Evolutionary conservation across 2,797 vertebrate genomes (phyloP).

Genomic region (Periparus ater): DNA sequence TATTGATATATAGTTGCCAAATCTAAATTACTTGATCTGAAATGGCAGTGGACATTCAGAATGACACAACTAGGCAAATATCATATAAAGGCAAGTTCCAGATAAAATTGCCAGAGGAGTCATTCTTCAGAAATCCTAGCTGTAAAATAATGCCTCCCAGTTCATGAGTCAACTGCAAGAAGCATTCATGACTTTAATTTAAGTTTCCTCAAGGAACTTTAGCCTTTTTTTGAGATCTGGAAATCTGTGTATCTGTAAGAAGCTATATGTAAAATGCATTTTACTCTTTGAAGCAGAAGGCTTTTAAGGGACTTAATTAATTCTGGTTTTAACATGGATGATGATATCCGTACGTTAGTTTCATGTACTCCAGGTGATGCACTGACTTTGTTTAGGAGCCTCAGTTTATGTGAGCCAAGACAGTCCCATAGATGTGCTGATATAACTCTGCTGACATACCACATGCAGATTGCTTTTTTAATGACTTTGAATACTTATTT

Average conservation of each 20-base stretch:
- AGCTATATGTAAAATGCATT: not conserved
- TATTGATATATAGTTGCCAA: not conserved
- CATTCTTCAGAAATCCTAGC: not conserved
- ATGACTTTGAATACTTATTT: constrained; percentile 40
- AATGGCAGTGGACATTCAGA: not conserved
- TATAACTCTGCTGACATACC: constrained; percentile 18
- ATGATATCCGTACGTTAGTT: constrained; percentile 40
- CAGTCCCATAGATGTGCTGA: not conserved
- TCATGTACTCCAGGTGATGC: constrained; percentile 10
- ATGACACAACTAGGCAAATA: not conserved
- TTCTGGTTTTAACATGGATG: constrained; percentile 55
- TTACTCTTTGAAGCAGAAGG: constrained; percentile 37
- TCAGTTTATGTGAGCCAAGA: not conserved
- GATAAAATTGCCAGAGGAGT: not conserved
- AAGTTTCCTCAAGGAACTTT: not conserved
- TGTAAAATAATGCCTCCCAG: constrained; percentile 4
- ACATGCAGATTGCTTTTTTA: constrained; percentile 17
- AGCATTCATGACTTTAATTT: not conserved
- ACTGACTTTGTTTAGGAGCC: constrained; percentile 2
- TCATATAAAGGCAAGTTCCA: not conserved
- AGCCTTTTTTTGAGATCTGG: constrained; percentile 31
- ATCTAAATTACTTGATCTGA: not conserved
- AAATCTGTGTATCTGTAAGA: constrained; percentile 13
- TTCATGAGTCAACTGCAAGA: not conserved
- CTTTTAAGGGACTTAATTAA: constrained; percentile 46